Conservation (phyloP, 2,888 invertebrate species). For the Eurois occulta region DNA sequence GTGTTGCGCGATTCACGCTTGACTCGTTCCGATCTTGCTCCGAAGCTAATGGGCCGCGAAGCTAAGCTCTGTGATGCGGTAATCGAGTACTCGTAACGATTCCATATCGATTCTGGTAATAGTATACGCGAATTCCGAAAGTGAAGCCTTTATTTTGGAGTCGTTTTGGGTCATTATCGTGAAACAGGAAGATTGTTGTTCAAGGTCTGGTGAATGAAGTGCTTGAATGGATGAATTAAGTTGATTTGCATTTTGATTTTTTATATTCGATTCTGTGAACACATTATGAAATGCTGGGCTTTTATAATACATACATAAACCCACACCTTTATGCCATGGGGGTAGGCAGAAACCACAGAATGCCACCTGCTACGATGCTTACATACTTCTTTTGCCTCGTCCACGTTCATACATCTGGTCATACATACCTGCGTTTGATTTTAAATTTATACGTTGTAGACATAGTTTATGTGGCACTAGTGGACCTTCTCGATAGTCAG, state of each 20-base stretch:
- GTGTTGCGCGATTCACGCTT: slow-evolving; percentile 44
- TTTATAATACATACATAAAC: neutral
- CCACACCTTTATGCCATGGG: no score
- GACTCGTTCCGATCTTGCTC: slow-evolving; percentile 54
- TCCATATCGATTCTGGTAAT: slow-evolving; percentile 50
- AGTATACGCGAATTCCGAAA: slow-evolving; percentile 23
- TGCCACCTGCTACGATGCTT: no score
- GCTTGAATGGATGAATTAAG: slow-evolving; percentile 13
- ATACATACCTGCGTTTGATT: neutral
- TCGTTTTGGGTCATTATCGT: slow-evolving; percentile 5
- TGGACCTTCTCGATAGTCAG: neutral
- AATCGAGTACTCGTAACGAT: slow-evolving; percentile 59
- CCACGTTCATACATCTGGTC: no score
- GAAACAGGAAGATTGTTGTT: slow-evolving; percentile 27
- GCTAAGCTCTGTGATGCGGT: slow-evolving; percentile 53
- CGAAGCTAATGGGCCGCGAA: slow-evolving; percentile 55
- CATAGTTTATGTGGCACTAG: neutral
- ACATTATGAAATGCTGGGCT: neutral
- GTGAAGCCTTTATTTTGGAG: slow-evolving; percentile 16
- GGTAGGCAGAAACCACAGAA: no score
- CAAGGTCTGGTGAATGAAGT: slow-evolving; percentile 23
- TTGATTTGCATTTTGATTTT: slow-evolving; percentile 37
- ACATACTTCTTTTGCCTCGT: no score
- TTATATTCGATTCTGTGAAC: neutral
- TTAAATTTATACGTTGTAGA: neutral